Evolutionary conservation across 2,797 vertebrate species (phyloP).

Genomic region (Acanthurus leucopareius): DNA sequence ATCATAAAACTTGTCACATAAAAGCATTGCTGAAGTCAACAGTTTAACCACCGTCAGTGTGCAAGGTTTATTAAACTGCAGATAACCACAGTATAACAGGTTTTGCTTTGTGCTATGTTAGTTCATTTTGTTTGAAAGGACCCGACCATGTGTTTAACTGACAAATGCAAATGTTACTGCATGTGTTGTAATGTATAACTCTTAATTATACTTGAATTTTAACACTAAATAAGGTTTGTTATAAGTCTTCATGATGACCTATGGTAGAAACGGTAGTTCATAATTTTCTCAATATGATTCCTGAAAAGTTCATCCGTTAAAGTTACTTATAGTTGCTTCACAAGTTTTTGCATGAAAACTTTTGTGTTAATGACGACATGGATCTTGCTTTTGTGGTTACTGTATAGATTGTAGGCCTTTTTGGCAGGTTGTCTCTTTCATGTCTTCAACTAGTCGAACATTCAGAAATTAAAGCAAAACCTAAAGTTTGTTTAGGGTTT

Average conservation of each 20-base stretch:
- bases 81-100: conserved; percentile 1
- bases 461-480: background rate
- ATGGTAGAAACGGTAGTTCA: too few species aligned
- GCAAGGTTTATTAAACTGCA: background rate
- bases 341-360: too few species aligned
- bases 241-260: background rate
- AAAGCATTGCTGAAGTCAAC: background rate
- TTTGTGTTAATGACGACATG: too few species aligned
- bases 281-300: too few species aligned
- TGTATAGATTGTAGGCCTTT: too few species aligned
- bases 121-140: background rate
- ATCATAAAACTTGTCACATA: background rate
- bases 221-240: conserved; percentile 7
- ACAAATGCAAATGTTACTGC: background rate
- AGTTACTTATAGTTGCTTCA: too few species aligned
- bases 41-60: background rate
- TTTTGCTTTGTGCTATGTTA: background rate
- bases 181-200: background rate
- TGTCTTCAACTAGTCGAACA: background rate
- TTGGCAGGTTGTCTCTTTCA: too few species aligned
- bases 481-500: background rate
- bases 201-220: background rate
- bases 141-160: background rate
- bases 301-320: too few species aligned
- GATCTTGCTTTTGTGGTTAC: too few species aligned